These are phyloP conservation scores for Urosaurus nigricauda DNA, from an alignment of 2,797 vertebrate genomes.

Conservation along the genomic window DNA sequence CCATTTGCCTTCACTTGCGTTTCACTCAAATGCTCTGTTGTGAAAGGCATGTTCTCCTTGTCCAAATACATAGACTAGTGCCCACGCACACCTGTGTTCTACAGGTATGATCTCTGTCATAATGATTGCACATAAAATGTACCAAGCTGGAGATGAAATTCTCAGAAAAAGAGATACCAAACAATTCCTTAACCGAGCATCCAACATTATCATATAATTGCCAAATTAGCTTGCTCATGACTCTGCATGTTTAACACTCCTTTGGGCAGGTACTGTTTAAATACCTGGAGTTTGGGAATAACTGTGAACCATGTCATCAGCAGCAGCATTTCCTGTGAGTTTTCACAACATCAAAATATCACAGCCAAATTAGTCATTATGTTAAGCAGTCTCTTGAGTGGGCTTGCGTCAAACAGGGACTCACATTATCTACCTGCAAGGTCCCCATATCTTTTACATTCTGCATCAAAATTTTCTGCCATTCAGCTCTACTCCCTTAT, in stretches of 20 bases:
- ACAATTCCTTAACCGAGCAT: not conserved
- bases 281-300: conserved; percentile 40
- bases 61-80: not conserved
- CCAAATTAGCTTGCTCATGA: conserved; percentile 62
- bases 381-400: not conserved
- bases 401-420: not conserved
- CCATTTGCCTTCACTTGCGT: conserved; percentile 7
- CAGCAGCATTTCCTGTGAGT: conserved; percentile 42
- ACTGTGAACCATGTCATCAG: conserved; percentile 58
- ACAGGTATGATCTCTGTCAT: not conserved
- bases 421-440: not conserved
- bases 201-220: conserved; percentile 23
- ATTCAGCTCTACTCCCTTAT: not conserved
- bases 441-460: not conserved
- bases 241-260: conserved; percentile 48
- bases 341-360: conserved; percentile 24
- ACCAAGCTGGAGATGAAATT: conserved; percentile 41
- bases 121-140: conserved; percentile 15
- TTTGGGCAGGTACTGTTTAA: conserved; percentile 51
- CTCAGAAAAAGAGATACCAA: conserved; percentile 22
- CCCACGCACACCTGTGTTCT: conserved; percentile 27
- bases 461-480: not conserved
- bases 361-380: conserved; percentile 48
- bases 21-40: not conserved
- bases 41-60: not conserved